Evolutionary conservation across 2,113 vertebrate genomes (phyloP).

Genomic region (Lathamus discolor): DNA sequence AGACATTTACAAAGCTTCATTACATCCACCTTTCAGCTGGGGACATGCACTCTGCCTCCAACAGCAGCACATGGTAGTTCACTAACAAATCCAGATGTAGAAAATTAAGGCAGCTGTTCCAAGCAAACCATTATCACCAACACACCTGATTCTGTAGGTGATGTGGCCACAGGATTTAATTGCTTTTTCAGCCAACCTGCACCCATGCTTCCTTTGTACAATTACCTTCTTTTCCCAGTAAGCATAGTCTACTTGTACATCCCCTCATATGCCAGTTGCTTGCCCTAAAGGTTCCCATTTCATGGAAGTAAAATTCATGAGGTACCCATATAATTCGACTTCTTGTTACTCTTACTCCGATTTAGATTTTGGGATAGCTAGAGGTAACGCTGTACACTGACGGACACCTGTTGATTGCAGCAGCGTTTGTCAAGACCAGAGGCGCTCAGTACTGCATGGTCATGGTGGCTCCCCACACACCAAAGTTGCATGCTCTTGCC

Average conservation of each 20-base stretch:
- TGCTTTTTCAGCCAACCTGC: not conserved
- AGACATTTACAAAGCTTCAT: not conserved
- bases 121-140: not conserved
- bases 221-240: not conserved
- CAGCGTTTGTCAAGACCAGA: not conserved
- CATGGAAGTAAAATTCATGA: not conserved
- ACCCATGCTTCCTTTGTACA: not conserved
- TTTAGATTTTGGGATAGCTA: not conserved
- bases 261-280: not conserved
- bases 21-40: not conserved
- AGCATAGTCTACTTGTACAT: not conserved
- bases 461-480: not conserved
- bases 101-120: not conserved
- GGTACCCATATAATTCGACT: not conserved
- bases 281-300: not conserved
- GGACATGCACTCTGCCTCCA: not conserved
- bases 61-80: not conserved
- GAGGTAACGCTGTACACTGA: not conserved
- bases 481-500: not conserved
- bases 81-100: not conserved
- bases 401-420: not conserved
- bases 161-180: not conserved
- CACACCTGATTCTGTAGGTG: not conserved
- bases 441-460: rapidly evolving
- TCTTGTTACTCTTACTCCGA: not conserved